Conservation (phyloP, 2,797 vertebrate species). For the Jordanella pulchra region DNA sequence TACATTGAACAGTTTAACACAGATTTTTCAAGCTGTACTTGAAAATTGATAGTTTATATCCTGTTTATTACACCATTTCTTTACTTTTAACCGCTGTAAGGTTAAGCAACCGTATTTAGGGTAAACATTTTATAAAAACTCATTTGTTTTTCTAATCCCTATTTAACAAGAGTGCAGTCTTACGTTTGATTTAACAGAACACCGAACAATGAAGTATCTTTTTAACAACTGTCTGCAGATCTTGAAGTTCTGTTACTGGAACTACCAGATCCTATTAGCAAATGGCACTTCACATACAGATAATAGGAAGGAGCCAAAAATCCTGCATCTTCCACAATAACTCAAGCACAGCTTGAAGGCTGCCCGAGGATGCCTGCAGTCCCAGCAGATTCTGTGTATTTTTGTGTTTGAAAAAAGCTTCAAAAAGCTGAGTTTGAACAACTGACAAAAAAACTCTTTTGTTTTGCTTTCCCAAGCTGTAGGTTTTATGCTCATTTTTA, state of each 20-base stretch:
- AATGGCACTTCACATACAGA: slow-evolving; percentile 35
- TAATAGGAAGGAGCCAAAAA: slow-evolving; percentile 46
- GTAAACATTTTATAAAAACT: too few relatives aligned
- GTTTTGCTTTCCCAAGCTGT: slow-evolving; percentile 10
- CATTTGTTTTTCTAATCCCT: too few relatives aligned
- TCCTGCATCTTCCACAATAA: slow-evolving; percentile 56
- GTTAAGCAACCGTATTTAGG: too few relatives aligned
- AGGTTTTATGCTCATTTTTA: neutral
- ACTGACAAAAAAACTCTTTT: slow-evolving; percentile 37
- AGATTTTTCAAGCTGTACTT: too few relatives aligned
- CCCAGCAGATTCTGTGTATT: slow-evolving; percentile 50
- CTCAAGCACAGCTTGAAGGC: slow-evolving; percentile 42
- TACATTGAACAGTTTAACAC: too few relatives aligned
- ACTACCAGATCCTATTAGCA: slow-evolving; percentile 29
- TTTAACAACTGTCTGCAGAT: slow-evolving; percentile 10
- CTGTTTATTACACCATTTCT: too few relatives aligned
- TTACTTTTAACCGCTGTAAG: too few relatives aligned
- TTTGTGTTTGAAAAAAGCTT: slow-evolving; percentile 42
- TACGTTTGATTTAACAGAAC: neutral
- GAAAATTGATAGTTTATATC: too few relatives aligned
- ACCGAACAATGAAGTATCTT: neutral
- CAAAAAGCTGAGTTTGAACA: slow-evolving; percentile 29
- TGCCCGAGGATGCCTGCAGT: slow-evolving; percentile 35
- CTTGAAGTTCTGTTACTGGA: slow-evolving; percentile 32
- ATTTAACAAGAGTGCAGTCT: neutral